Percentiles rank a stretch among this genome's conserved stretches.
Evolutionary conservation across 2,888 invertebrate species (phyloP).

Genomic region (Allygus modestus): DNA sequence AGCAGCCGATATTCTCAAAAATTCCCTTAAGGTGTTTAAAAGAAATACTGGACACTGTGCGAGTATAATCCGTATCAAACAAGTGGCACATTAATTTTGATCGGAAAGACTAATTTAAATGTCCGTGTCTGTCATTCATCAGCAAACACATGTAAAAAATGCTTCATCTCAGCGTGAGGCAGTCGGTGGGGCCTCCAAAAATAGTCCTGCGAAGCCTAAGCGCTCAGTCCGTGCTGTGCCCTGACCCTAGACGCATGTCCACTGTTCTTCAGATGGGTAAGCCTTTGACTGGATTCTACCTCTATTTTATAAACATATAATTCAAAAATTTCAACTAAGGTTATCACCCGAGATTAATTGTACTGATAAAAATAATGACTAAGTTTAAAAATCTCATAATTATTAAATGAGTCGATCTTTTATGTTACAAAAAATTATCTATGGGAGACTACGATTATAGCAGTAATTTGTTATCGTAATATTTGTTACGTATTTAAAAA

Average conservation of each 20-base stretch:
- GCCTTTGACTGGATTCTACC: too few relatives aligned
- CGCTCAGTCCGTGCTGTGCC: neutral
- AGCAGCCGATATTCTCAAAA: too few relatives aligned
- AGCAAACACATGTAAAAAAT: neutral
- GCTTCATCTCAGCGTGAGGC: neutral
- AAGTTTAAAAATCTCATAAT: slow-evolving; percentile 13
- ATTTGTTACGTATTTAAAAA: neutral
- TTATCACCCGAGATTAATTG: neutral
- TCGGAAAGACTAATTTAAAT: neutral
- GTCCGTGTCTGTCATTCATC: neutral
- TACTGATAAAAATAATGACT: neutral
- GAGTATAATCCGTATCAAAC: too few relatives aligned
- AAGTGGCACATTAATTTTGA: too few relatives aligned
- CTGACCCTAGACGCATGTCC: neutral
- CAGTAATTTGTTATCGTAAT: neutral
- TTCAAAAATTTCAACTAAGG: slow-evolving; percentile 1
- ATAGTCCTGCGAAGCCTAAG: neutral
- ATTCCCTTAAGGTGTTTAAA: too few relatives aligned
- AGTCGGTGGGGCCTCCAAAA: neutral
- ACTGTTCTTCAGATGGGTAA: neutral
- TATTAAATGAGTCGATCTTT: neutral
- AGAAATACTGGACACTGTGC: too few relatives aligned
- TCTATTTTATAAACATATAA: neutral
- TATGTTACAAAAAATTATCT: slow-evolving; percentile 15
- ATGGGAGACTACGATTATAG: neutral